Base-by-base conservation (phyloP, 1,140 invertebrate species). In the Drosophila gunungcola region DNA sequence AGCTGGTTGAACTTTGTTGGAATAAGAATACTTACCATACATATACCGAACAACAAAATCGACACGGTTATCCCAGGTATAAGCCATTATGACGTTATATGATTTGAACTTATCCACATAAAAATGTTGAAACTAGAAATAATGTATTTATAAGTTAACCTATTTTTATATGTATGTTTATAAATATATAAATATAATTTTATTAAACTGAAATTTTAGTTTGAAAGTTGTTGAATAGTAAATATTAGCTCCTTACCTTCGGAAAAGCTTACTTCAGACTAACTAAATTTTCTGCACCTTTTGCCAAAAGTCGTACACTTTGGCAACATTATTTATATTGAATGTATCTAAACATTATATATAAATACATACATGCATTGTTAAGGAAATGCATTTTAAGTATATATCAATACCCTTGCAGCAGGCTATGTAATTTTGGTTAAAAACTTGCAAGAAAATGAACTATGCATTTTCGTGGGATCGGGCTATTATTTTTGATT, bases 61-160 rank as follows among this genome's bases (percentile, higher is more conserved):
- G 68, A 96, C 96, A 80, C 96, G 94, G 93, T 96, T 96, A 86
- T 96, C 95, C 96, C 96, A 97, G 89, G 94, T 95, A 92, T 96
- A 96, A 53, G 89, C 83, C 82, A 93, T 93, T 78, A 77, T 78
- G 32, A 53, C 9, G 29, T 16, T 48, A 51, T 58, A 49, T 64
- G 43, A 45, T 45, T 42, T 12, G 3, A 39, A 41, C 52, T 73
- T 70, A 73, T 69, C 65, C 52, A 57, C 76, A 77, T 83, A 84
- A 64, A 84, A 81, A 57, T 36, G 21, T 34, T 68, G 48, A 42
- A 68, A 67, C 34, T 34, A 45, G 41, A 70, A 69, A 73, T 75
- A 45, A 43, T 58, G 11, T 48, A 10, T 21, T 13, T 63, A 32
- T 41, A 57, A 62, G 11, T 10, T 55, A 36, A 46, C 45, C 11